Conservation (phyloP, 37 sponge, comb jelly and placozoan genomes). For the Halichondria panicea region DNA sequence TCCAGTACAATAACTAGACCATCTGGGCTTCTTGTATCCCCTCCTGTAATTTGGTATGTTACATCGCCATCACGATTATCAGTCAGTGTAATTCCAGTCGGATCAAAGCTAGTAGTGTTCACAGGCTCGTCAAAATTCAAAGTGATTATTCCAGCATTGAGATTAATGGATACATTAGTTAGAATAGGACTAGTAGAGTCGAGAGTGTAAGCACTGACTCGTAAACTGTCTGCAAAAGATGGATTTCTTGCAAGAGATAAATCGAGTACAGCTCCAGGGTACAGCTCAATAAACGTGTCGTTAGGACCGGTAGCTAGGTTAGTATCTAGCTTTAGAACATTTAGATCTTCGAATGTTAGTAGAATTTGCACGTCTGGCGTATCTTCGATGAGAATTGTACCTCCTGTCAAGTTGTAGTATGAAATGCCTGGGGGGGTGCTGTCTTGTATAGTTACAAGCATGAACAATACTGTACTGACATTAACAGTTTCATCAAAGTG, state of each 20-base stretch:
- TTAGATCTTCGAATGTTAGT: slow-evolving; percentile 57
- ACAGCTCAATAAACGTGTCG: slow-evolving; percentile 58
- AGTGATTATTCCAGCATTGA: slow-evolving; percentile 60
- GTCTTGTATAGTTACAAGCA: slow-evolving; percentile 24
- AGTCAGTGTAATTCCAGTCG: slow-evolving; percentile 65
- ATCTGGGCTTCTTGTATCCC: slow-evolving; percentile 69
- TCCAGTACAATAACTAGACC: slow-evolving; percentile 56
- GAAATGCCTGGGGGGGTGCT: neutral
- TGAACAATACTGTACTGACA: slow-evolving; percentile 42
- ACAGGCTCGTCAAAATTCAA: slow-evolving; percentile 89
- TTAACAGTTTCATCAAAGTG: slow-evolving; percentile 87
- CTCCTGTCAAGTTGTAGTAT: slow-evolving; percentile 40
- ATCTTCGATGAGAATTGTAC: slow-evolving; percentile 30
- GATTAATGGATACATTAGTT: slow-evolving; percentile 44
- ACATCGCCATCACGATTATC: neutral
- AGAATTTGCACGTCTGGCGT: slow-evolving; percentile 48
- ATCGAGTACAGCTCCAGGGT: slow-evolving; percentile 52
- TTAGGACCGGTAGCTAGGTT: slow-evolving; percentile 51
- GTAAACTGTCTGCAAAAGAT: slow-evolving; percentile 18
- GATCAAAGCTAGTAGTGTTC: slow-evolving; percentile 54
- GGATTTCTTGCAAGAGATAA: slow-evolving; percentile 44
- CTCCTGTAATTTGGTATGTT: slow-evolving; percentile 62
- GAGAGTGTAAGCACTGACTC: slow-evolving; percentile 10
- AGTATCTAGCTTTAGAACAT: slow-evolving; percentile 72
- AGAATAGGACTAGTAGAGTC: slow-evolving; percentile 69